These are phyloP conservation scores for Manis pentadactyla DNA, from an alignment of 2,797 vertebrate species.

Conservation along the genomic window DNA sequence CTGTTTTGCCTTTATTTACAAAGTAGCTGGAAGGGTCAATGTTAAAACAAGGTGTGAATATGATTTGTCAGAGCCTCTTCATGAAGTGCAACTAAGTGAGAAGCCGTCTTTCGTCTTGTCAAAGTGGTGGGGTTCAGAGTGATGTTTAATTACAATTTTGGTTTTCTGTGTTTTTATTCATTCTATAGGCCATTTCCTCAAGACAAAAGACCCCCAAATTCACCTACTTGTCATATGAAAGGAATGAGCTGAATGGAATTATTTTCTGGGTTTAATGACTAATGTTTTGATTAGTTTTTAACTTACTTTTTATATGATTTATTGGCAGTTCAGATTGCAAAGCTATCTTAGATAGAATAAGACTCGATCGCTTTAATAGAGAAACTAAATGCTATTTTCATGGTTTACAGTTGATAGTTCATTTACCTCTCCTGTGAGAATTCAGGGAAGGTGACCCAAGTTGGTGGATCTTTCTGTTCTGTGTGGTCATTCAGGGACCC, in stretches of 20 bases:
- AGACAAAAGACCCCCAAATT: neutral
- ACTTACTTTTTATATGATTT: constrained; percentile 33
- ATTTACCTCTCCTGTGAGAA: constrained; percentile 7
- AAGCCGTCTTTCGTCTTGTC: neutral
- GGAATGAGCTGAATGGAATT: neutral
- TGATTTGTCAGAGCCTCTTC: neutral
- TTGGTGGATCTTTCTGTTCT: neutral
- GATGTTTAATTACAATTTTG: constrained; percentile 34
- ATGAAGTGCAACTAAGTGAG: neutral
- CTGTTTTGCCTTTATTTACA: neutral
- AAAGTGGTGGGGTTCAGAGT: neutral
- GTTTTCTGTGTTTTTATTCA: neutral
- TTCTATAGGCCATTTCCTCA: neutral
- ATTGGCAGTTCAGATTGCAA: constrained; percentile 11
- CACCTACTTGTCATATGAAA: neutral
- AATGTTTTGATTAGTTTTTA: neutral
- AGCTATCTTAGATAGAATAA: neutral
- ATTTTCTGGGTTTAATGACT: neutral
- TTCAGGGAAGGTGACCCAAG: neutral
- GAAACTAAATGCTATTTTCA: neutral
- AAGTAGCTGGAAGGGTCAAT: neutral
- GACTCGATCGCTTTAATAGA: neutral
- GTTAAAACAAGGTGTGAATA: neutral
- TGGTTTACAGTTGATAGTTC: neutral
- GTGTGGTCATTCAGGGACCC: neutral